Conservation (phyloP, 2,888 invertebrate genomes). For the Dicycla oo region DNA sequence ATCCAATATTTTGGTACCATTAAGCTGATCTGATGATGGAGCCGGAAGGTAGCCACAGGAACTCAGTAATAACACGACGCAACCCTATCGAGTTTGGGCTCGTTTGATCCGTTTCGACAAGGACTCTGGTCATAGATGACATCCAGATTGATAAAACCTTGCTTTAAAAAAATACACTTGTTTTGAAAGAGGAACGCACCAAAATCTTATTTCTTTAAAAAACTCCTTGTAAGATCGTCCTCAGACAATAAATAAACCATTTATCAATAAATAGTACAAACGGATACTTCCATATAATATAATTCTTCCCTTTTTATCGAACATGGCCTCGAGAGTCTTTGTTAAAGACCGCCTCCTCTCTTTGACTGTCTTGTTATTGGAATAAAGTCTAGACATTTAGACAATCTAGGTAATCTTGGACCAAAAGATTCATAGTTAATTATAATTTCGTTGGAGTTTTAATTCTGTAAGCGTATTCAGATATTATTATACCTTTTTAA, state of each 20-base stretch:
- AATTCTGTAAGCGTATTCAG: too few relatives aligned
- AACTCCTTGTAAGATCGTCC: neutral
- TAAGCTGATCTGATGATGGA: too few relatives aligned
- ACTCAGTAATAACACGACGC: too few relatives aligned
- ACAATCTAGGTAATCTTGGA: neutral
- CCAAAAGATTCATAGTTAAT: neutral
- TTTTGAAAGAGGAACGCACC: neutral
- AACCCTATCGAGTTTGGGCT: too few relatives aligned
- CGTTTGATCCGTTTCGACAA: too few relatives aligned
- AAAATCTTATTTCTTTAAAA: neutral
- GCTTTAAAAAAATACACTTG: too few relatives aligned
- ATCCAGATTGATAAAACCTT: too few relatives aligned
- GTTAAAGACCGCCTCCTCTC: conserved; percentile 32
- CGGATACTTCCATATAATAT: conserved; percentile 15
- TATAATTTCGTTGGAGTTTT: too few relatives aligned
- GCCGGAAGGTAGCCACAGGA: too few relatives aligned
- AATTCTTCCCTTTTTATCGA: conserved; percentile 27
- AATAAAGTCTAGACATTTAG: conserved; percentile 7
- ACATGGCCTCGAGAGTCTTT: conserved; percentile 26
- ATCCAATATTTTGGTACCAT: too few relatives aligned
- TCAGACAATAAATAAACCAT: conserved; percentile 26
- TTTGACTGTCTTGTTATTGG: conserved; percentile 25
- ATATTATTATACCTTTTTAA: too few relatives aligned
- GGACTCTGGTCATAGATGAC: too few relatives aligned
- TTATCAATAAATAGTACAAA: conserved; percentile 17